These are phyloP conservation scores for Elephas maximus DNA, from an alignment of 2,113 vertebrate species.

Conservation along the genomic window DNA sequence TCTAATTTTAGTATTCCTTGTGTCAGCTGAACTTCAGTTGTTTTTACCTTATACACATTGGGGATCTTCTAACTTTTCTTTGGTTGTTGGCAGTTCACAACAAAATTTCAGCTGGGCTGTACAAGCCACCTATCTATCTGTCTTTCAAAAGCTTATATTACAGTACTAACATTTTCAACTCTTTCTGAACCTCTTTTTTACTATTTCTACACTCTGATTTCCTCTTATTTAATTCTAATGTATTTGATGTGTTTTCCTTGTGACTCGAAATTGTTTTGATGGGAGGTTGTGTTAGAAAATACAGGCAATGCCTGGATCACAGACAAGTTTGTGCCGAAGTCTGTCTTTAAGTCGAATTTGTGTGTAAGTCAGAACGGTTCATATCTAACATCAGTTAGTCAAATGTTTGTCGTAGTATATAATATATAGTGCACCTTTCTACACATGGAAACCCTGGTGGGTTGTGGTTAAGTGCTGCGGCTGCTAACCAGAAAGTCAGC, in stretches of 20 bases:
- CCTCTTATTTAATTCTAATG: conserved; percentile 23
- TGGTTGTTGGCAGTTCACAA: background rate
- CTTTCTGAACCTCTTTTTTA: background rate
- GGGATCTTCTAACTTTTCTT: background rate
- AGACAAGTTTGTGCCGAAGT: no score
- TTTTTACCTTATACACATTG: background rate
- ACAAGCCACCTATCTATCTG: background rate
- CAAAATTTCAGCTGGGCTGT: background rate
- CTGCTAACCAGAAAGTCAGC: no score
- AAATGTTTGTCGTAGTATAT: no score
- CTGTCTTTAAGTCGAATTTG: no score
- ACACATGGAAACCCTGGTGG: no score
- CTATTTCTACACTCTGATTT: background rate
- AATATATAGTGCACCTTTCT: no score
- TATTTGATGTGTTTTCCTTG: background rate
- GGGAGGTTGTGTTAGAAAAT: conserved; percentile 8
- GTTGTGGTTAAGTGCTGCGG: no score
- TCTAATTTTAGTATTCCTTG: background rate
- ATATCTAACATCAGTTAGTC: no score
- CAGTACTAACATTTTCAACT: background rate
- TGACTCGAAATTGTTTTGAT: conserved; percentile 3
- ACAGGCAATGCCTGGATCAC: no score
- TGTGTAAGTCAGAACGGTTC: no score
- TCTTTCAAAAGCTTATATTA: background rate
- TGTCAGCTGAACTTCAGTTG: background rate